Percentiles rank a stretch among this genome's conserved stretches.
Evolutionary conservation across 2,888 invertebrate species (phyloP).

Genomic region (Clepsis dumicolana): DNA sequence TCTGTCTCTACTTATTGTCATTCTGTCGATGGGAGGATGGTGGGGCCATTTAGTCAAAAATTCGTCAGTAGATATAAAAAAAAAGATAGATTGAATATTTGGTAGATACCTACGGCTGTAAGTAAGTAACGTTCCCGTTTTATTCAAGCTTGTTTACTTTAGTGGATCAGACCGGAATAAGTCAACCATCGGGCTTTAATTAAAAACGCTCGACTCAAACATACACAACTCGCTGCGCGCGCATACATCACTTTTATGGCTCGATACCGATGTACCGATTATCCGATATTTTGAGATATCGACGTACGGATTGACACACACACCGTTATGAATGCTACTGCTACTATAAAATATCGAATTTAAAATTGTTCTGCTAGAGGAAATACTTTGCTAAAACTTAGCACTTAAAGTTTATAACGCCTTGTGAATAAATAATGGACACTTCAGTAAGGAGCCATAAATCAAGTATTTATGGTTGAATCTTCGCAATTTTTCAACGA

Average conservation of each 20-base stretch:
- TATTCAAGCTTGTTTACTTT: no score
- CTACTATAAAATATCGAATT: not conserved
- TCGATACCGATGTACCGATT: constrained; percentile 40
- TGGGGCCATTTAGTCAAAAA: no score
- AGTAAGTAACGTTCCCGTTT: no score
- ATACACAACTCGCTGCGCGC: constrained; percentile 47
- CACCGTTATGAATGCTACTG: constrained; percentile 26
- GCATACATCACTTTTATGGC: constrained; percentile 51
- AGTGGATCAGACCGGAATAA: no score
- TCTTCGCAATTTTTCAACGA: constrained; percentile 5
- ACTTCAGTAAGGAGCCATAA: not conserved
- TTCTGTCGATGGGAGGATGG: no score
- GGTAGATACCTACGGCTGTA: no score
- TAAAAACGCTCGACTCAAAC: constrained; percentile 51
- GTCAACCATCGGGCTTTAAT: constrained; percentile 24
- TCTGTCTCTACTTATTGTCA: no score
- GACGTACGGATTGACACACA: constrained; percentile 34
- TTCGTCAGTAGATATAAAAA: no score
- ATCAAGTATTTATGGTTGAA: not conserved
- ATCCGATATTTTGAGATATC: constrained; percentile 42
- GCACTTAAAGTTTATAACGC: not conserved
- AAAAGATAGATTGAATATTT: no score
- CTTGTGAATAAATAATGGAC: not conserved
- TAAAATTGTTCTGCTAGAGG: not conserved
- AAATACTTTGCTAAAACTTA: not conserved